Evolutionary conservation across 2,113 vertebrate genomes (phyloP).

Genomic region (Okapia johnstoni): DNA sequence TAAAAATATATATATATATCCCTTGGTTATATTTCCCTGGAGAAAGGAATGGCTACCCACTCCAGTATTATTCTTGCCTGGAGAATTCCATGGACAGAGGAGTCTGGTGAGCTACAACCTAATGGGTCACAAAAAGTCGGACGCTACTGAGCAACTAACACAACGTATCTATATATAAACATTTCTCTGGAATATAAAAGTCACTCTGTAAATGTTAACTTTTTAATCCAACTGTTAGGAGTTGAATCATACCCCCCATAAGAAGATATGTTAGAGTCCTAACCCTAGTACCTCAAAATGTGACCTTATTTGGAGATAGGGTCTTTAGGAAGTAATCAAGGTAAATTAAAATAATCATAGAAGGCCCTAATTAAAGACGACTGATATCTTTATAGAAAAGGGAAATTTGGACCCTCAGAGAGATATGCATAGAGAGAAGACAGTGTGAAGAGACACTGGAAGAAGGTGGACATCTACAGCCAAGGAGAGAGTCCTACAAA

Average conservation of each 20-base stretch:
- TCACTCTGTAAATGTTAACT: not conserved
- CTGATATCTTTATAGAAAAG: not conserved
- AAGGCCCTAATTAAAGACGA: not conserved
- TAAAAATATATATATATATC: not conserved
- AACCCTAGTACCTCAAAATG: not conserved
- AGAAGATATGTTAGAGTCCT: not conserved
- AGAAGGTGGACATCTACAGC: not conserved
- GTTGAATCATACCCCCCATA: not conserved
- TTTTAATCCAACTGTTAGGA: not conserved
- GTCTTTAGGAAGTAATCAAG: not conserved
- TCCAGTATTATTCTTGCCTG: not conserved
- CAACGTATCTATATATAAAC: not conserved
- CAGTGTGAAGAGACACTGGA: not conserved
- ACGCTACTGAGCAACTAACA: not conserved
- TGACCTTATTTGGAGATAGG: not conserved
- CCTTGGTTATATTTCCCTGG: not conserved
- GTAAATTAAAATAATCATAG: not conserved
- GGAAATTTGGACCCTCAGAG: not conserved
- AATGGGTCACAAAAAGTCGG: not conserved
- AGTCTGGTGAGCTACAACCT: not conserved
- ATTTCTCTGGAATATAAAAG: not conserved
- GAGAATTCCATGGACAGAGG: not conserved
- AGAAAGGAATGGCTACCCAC: not conserved
- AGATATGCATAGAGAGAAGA: not conserved
- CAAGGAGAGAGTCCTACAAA: not conserved